Conservation (phyloP, 2,797 vertebrate genomes). For the Enteromius fasciolatus region DNA sequence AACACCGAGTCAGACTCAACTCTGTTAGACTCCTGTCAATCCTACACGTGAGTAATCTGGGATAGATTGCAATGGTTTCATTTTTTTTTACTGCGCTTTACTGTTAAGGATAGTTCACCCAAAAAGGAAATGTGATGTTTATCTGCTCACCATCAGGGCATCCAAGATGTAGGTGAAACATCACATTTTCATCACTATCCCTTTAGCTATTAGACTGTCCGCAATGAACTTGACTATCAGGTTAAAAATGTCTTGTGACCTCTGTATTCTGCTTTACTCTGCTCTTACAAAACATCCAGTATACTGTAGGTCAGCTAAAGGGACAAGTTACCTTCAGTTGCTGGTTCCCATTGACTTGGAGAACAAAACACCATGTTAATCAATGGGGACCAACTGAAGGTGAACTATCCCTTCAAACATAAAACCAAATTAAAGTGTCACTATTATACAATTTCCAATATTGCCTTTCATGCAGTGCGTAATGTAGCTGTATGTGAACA, state of each 20-base stretch:
- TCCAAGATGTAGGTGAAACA: too few species aligned
- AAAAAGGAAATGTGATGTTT: too few species aligned
- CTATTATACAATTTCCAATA: too few species aligned
- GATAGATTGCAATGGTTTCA: neutral
- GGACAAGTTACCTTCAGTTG: neutral
- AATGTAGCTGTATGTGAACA: too few species aligned
- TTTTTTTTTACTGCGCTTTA: neutral
- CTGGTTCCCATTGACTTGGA: neutral
- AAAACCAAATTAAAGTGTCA: neutral
- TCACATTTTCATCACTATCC: too few species aligned
- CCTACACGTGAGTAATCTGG: slow-evolving; percentile 2
- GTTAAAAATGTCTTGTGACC: neutral
- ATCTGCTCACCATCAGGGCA: too few species aligned
- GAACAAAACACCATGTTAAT: neutral
- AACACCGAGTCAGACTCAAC: slow-evolving; percentile 3
- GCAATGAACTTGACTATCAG: neutral
- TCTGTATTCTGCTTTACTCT: neutral
- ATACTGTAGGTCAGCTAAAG: neutral
- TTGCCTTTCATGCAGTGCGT: too few species aligned
- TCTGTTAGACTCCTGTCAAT: slow-evolving; percentile 10
- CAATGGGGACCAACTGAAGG: neutral
- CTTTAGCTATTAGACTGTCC: neutral
- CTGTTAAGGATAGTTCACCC: too few species aligned
- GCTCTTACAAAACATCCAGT: neutral
- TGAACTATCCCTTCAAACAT: neutral